Percentiles rank a stretch among this genome's conserved stretches.
phyloP scores from a whole-genome alignment of 2,113 vertebrate genomes.

The Gavialis gangeticus region DNA sequence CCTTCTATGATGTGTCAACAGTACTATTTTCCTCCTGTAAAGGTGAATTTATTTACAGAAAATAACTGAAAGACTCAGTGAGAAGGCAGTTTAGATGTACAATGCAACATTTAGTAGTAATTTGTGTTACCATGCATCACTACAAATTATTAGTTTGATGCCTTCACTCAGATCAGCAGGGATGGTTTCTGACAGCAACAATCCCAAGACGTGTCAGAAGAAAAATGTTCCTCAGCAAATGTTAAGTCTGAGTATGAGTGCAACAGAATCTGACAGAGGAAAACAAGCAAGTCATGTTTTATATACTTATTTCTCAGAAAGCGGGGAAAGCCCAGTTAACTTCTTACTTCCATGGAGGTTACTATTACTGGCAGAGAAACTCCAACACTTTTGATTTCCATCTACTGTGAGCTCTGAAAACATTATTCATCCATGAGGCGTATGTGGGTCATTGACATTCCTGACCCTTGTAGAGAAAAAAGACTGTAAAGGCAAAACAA shows the following conservation, averaged over 20 bases:
- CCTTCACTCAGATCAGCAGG: neutral
- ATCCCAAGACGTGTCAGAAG: neutral
- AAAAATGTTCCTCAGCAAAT: neutral
- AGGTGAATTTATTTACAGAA: neutral
- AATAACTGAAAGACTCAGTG: neutral
- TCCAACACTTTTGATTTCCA: neutral
- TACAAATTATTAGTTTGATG: neutral
- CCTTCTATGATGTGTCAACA: neutral
- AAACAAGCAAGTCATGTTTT: neutral
- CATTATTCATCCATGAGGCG: neutral
- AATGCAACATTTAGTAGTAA: neutral
- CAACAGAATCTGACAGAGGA: neutral
- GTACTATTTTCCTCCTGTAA: neutral
- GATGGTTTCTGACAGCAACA: neutral
- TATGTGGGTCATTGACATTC: neutral
- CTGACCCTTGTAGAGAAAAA: neutral
- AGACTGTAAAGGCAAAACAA: neutral
- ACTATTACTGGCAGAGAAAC: neutral
- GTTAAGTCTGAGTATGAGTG: neutral
- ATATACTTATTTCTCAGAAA: neutral
- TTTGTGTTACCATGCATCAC: neutral
- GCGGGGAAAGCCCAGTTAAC: neutral
- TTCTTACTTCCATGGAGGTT: neutral
- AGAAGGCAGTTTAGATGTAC: neutral
- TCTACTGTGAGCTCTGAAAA: neutral